Conservation (phyloP, 2,113 vertebrate species). For the Bos taurus region DNA sequence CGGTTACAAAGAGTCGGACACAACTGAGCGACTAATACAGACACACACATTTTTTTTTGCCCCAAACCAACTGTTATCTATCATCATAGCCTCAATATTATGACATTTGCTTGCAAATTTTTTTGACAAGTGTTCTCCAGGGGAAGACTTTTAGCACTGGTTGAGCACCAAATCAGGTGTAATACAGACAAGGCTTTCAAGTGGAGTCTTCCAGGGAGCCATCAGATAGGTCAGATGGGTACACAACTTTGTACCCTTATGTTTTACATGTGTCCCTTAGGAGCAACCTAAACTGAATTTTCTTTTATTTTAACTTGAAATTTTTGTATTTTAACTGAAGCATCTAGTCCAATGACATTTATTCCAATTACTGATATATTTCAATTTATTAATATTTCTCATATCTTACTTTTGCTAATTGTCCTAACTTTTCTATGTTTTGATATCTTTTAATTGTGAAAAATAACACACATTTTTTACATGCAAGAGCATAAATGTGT, state of each 20-base stretch:
- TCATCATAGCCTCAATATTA: background rate
- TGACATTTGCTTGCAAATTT: background rate
- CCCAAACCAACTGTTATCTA: background rate
- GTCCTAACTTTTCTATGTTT: background rate
- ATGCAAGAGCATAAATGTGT: background rate
- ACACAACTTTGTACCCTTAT: background rate
- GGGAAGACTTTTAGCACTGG: background rate
- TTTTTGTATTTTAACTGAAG: background rate
- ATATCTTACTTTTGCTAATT: background rate
- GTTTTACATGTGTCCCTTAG: background rate
- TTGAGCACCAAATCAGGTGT: background rate
- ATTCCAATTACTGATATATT: background rate
- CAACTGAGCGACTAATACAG: accelerated
- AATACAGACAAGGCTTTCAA: background rate
- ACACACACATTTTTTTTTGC: background rate
- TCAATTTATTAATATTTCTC: background rate
- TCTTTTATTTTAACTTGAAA: background rate
- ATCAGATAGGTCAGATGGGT: background rate
- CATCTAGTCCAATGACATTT: background rate
- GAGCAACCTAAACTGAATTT: background rate
- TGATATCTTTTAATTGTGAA: background rate
- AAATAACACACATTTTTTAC: background rate
- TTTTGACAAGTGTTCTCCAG: background rate
- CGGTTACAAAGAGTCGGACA: background rate
- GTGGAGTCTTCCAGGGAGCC: background rate